Evolutionary conservation across 2,888 invertebrate species (phyloP).

Genomic region (Abscondita cerata): DNA sequence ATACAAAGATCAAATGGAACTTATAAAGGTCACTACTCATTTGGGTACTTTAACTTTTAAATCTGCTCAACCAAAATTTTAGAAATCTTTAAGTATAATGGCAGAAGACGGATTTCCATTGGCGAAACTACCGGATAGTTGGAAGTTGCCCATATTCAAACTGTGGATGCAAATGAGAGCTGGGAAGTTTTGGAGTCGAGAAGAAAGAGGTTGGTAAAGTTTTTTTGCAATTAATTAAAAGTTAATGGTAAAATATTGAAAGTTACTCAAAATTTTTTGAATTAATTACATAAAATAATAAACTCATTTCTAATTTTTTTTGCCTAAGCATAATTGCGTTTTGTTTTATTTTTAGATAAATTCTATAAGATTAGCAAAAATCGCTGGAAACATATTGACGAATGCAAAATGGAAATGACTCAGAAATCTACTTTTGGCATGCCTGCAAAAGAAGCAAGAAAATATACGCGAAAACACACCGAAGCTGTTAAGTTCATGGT

Average conservation of each 20-base stretch:
- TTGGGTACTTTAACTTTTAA: too few relatives aligned
- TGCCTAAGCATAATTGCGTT: too few relatives aligned
- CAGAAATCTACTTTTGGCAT: conserved; percentile 37
- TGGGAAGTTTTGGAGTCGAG: conserved; percentile 46
- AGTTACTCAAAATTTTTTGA: too few relatives aligned
- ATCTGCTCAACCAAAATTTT: too few relatives aligned
- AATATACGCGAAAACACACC: conserved; percentile 50
- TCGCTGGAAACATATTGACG: conserved; percentile 46
- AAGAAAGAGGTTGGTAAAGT: too few relatives aligned
- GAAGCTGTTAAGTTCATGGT: too few relatives aligned
- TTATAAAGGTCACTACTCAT: conserved; percentile 46
- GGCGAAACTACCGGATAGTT: conserved; percentile 53
- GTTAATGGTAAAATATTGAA: too few relatives aligned
- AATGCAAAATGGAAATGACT: conserved; percentile 36
- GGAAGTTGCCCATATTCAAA: conserved; percentile 54
- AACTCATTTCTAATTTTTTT: too few relatives aligned
- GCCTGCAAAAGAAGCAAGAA: conserved; percentile 26
- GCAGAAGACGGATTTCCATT: conserved; percentile 56
- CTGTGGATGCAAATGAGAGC: conserved; percentile 54
- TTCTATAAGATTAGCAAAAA: too few relatives aligned
- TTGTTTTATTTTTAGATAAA: too few relatives aligned
- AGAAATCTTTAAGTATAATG: conserved; percentile 48
- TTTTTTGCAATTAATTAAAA: too few relatives aligned
- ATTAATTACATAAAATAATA: too few relatives aligned
- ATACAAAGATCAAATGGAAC: conserved; percentile 39